Evolutionary conservation across 2,888 invertebrate species (phyloP), one percentile per base, ranked within the genome.

Genomic region (Ptilodon capucinus): DNA sequence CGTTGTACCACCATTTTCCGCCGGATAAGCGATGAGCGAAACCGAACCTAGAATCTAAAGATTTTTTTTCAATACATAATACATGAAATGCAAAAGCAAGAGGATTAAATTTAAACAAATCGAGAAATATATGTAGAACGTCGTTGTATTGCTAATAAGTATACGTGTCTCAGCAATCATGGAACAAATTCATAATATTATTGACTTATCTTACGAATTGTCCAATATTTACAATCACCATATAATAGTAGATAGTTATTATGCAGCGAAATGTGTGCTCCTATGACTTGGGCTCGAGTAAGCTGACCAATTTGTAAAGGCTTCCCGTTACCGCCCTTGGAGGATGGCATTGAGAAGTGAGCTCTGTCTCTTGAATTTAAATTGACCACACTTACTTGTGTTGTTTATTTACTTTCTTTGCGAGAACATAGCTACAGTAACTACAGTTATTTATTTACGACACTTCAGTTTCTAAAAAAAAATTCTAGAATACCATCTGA

Each of bases 361-460:
- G 54, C 57, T 44, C 35, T 60, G 65, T 68, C 65, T 60, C 68
- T 71, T 68, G 79, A 79, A 79, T 79, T 72, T 71, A 69, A 79
- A 79, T 74, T 51, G 47, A 41, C 42, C 39, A 34, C 42, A 47
- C 43, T 35, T 17, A 47, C 43, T 35, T 35, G 7, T 32, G 17
- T 35, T 35, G 4, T 35, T 35, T 35, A 17, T 35, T 35, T 17
- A 35, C 17, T 35, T 35, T 1, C 28, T 11, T 28, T 4, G 11
- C n/a, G 28, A n/a, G 28, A 28, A n/a, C 11, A n/a, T n/a, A n/a
- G 11, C n/a, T n/a, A 28, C 9, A 28, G 32, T 32, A 32, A 7
- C 1, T 32, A 14, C 32, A 6, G 14, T 32, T 14, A 32, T 13
- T 11, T 28, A 28, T 28, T 28, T 7, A 28, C 3, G 8, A 28